A percentile compares a stretch with the other conserved stretches of the same genome.
Evolutionary conservation across 2,797 vertebrate genomes (phyloP).

Genomic region (Mastacembelus armatus): DNA sequence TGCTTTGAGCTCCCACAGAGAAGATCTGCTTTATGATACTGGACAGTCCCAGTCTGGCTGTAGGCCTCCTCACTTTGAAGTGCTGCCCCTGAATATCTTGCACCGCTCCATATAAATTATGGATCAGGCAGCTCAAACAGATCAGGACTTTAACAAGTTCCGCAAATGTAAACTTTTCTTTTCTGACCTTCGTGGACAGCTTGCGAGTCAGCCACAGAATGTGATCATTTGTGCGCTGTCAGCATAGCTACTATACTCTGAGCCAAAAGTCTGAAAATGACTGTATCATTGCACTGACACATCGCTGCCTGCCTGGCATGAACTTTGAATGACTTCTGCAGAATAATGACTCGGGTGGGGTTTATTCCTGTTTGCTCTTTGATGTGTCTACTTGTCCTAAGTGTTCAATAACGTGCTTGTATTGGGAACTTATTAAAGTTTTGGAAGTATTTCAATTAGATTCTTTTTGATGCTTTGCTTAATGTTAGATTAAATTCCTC

Average conservation of each 20-base stretch:
- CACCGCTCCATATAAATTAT: conserved; percentile 58
- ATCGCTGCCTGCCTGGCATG: conserved; percentile 23
- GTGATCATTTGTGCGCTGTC: conserved; percentile 52
- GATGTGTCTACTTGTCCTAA: neutral
- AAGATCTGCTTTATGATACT: conserved; percentile 31
- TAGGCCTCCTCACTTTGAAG: conserved; percentile 56
- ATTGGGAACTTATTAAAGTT: neutral
- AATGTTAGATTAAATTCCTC: conserved; percentile 6
- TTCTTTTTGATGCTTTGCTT: neutral
- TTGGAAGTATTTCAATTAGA: neutral
- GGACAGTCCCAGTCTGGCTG: conserved; percentile 42
- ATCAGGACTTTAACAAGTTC: conserved; percentile 50
- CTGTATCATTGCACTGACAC: conserved; percentile 52
- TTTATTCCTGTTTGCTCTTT: conserved; percentile 13
- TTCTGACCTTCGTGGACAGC: conserved; percentile 55
- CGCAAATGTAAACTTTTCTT: conserved; percentile 51
- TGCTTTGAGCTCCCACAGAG: conserved; percentile 16
- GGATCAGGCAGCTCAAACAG: conserved; percentile 51
- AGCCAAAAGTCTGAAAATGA: conserved; percentile 62
- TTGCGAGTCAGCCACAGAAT: conserved; percentile 46
- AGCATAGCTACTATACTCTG: conserved; percentile 42
- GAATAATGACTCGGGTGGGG: conserved; percentile 14
- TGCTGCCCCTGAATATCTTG: conserved; percentile 55
- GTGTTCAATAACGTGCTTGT: conserved; percentile 1
- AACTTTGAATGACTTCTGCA: conserved; percentile 51